These are phyloP conservation scores for Amiota communis DNA, from an alignment of 2,888 invertebrate species.

Conservation along the genomic window DNA sequence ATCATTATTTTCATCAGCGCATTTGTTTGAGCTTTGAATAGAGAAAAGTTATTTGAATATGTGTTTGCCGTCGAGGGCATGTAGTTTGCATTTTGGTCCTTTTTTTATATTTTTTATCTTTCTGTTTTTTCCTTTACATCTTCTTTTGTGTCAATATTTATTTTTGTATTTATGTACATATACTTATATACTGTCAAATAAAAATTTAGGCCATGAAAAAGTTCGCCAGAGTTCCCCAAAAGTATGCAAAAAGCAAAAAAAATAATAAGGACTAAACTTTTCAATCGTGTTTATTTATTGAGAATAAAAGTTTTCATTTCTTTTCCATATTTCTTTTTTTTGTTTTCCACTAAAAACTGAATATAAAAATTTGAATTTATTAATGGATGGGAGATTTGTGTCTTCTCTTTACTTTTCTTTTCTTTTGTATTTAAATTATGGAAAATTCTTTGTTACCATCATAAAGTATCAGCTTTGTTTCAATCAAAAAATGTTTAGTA, in stretches of 20 bases:
- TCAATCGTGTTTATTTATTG: constrained; percentile 4
- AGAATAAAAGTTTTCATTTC: not conserved
- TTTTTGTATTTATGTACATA: constrained; percentile 47
- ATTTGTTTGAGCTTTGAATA: constrained; percentile 36
- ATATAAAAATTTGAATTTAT: not conserved
- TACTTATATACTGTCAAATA: not conserved
- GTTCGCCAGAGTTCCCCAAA: not conserved
- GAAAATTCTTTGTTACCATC: too few relatives aligned
- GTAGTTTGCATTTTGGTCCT: constrained; percentile 2
- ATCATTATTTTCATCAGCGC: not conserved
- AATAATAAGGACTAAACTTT: not conserved
- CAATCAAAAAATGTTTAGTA: too few relatives aligned
- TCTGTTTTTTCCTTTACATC: constrained; percentile 1
- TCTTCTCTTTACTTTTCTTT: not conserved
- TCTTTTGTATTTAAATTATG: not conserved
- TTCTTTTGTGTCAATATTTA: constrained; percentile 60
- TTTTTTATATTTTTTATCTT: constrained; percentile 1
- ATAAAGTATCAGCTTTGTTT: too few relatives aligned
- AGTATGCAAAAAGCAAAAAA: not conserved
- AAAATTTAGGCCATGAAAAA: constrained; percentile 22
- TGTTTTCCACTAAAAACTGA: not conserved
- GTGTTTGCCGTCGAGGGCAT: not conserved
- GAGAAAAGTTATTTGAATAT: constrained; percentile 52
- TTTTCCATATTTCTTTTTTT: too few relatives aligned
- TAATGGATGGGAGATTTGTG: not conserved